These are phyloP conservation scores for Serripes groenlandicus DNA, from an alignment of 2,888 invertebrate genomes.

Conservation along the genomic window DNA sequence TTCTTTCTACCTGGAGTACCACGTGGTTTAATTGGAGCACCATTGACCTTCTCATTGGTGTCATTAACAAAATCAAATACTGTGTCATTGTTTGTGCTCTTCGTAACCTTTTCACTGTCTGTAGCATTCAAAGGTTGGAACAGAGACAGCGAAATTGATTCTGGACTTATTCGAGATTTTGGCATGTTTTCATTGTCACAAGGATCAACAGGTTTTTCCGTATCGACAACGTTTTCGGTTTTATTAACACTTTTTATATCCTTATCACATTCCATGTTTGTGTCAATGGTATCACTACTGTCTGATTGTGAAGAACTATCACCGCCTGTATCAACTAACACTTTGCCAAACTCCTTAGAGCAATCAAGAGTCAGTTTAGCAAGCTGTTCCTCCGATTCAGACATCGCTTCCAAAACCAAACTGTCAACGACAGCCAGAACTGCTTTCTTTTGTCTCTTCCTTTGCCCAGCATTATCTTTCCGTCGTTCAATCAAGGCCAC, in stretches of 20 bases:
- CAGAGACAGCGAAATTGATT: conserved; percentile 38
- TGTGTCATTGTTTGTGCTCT: conserved; percentile 22
- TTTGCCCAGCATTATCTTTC: conserved; percentile 31
- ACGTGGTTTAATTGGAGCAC: conserved; percentile 11
- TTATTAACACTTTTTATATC: neutral
- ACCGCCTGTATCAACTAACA: neutral
- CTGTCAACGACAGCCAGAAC: conserved; percentile 33
- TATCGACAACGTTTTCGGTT: neutral
- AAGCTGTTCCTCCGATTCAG: conserved; percentile 64
- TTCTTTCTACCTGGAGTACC: conserved; percentile 34
- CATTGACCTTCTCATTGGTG: neutral
- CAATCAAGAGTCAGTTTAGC: conserved; percentile 52
- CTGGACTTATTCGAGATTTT: conserved; percentile 36
- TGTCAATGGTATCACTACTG: neutral
- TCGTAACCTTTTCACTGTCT: neutral
- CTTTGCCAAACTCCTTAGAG: neutral
- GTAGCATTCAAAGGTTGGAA: conserved; percentile 61
- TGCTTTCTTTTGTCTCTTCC: conserved; percentile 30
- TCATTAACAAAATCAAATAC: conserved; percentile 50
- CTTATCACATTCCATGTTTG: neutral
- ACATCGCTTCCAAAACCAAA: conserved; percentile 62
- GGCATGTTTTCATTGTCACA: neutral
- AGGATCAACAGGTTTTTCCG: neutral
- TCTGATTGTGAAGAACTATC: conserved; percentile 13
- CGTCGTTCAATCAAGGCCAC: conserved; percentile 10